Percentiles rank a stretch among this genome's conserved stretches.
Evolutionary conservation across 2,888 invertebrate genomes (phyloP).

Genomic region (Labia minor): DNA sequence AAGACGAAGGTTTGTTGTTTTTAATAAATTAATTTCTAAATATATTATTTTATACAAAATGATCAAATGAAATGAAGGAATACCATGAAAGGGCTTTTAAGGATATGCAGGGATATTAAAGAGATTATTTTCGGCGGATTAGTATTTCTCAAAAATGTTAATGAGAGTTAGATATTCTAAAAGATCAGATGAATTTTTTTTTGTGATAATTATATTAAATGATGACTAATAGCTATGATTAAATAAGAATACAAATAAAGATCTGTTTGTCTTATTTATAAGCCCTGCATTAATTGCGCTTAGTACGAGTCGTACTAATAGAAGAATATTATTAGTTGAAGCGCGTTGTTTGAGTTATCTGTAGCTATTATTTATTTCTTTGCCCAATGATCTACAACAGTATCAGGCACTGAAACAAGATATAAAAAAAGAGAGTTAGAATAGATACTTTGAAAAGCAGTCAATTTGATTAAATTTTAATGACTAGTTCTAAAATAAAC

Average conservation of each 20-base stretch:
- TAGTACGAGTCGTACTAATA: neutral
- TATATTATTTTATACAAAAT: neutral
- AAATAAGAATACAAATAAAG: neutral
- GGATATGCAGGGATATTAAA: neutral
- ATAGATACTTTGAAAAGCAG: neutral
- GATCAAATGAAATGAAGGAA: neutral
- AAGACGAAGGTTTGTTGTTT: slow-evolving; percentile 23
- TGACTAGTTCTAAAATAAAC: neutral
- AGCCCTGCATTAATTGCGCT: slow-evolving; percentile 13
- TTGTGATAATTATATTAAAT: neutral
- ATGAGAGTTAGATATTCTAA: neutral
- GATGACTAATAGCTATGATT: neutral
- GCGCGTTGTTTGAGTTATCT: slow-evolving; percentile 1
- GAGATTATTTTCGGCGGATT: neutral
- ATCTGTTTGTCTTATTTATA: neutral
- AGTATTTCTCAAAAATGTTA: neutral
- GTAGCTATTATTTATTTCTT: neutral
- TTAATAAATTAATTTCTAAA: neutral
- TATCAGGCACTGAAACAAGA: slow-evolving; percentile 24
- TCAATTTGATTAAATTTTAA: neutral
- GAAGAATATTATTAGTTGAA: neutral
- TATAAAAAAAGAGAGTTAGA: slow-evolving; percentile 15
- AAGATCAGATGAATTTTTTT: neutral
- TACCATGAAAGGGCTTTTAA: neutral
- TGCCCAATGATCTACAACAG: slow-evolving; percentile 24